These are phyloP conservation scores for Glaucopsyche alexis DNA, from an alignment of 2,888 invertebrate species.

Conservation along the genomic window DNA sequence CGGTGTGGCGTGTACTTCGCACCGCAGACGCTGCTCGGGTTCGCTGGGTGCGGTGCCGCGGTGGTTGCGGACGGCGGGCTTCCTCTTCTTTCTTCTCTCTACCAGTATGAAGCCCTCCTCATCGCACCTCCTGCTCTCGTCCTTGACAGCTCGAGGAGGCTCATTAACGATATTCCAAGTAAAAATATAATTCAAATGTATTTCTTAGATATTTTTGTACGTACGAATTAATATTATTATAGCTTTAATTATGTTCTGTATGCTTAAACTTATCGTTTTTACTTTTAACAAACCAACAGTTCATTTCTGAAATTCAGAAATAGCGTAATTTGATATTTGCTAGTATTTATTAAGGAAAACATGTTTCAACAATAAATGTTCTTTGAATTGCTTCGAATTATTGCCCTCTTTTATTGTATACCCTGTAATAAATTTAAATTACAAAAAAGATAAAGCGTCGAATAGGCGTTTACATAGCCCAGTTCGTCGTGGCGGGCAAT, in stretches of 20 bases:
- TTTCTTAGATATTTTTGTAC: not conserved
- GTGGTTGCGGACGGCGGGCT: too few species aligned
- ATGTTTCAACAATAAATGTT: not conserved
- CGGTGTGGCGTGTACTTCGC: too few species aligned
- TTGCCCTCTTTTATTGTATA: slow-evolving; percentile 7
- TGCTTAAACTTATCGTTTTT: not conserved
- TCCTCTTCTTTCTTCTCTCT: too few species aligned
- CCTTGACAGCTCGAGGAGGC: too few species aligned
- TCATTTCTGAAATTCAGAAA: not conserved
- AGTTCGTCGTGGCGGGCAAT: slow-evolving; percentile 39
- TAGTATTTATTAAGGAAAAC: not conserved
- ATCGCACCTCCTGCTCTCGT: too few species aligned
- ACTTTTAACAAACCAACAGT: not conserved
- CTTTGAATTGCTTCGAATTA: not conserved
- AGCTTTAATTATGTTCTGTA: too few species aligned
- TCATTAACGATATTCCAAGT: not conserved
- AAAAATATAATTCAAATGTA: not conserved
- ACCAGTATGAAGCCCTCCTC: too few species aligned
- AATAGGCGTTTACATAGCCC: slow-evolving; percentile 17
- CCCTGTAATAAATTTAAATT: slow-evolving; percentile 17
- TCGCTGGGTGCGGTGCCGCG: too few species aligned
- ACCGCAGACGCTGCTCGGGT: too few species aligned
- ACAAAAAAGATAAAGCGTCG: slow-evolving; percentile 24
- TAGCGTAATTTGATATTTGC: not conserved
- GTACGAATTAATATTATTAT: too few species aligned